A percentile compares a stretch with the other conserved stretches of the same genome.
Evolutionary conservation across 2,888 invertebrate genomes (phyloP).

Genomic region (Carterocephalus palaemon): DNA sequence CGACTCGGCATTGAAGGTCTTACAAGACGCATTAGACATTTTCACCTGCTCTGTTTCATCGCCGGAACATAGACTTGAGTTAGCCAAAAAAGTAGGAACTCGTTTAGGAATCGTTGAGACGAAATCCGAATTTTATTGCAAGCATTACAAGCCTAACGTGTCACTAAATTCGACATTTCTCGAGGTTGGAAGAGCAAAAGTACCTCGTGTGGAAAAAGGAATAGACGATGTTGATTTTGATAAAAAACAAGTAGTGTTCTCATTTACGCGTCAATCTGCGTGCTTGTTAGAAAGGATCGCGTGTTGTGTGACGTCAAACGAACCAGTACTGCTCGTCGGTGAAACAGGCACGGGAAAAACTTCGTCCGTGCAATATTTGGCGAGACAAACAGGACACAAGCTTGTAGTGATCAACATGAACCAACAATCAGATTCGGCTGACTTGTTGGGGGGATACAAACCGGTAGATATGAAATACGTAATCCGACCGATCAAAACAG

Average conservation of each 20-base stretch:
- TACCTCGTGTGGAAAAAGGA: constrained; percentile 64
- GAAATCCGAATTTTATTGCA: constrained; percentile 89
- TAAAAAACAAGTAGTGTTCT: constrained; percentile 81
- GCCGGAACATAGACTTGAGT: constrained; percentile 80
- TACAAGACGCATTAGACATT: constrained; percentile 94
- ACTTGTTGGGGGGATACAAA: constrained; percentile 97
- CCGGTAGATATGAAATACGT: constrained; percentile 94
- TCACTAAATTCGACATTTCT: constrained; percentile 78
- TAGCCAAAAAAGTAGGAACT: constrained; percentile 87
- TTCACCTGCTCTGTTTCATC: constrained; percentile 89
- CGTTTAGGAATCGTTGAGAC: constrained; percentile 89
- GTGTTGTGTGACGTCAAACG: constrained; percentile 88
- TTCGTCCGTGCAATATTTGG: constrained; percentile 94
- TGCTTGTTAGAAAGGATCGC: constrained; percentile 93
- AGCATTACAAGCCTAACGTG: constrained; percentile 88
- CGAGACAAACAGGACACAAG: constrained; percentile 89
- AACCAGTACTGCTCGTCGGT: constrained; percentile 96
- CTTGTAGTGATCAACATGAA: constrained; percentile 98
- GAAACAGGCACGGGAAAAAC: constrained; percentile 99
- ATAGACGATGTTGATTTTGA: constrained; percentile 59
- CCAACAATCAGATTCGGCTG: constrained; percentile 98
- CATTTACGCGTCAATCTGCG: constrained; percentile 89
- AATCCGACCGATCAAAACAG: constrained; percentile 87
- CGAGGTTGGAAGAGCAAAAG: constrained; percentile 84
- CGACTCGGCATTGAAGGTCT: constrained; percentile 83